phyloP scores from a whole-genome alignment of 2,888 invertebrate species.

The Cotesia congregata region DNA sequence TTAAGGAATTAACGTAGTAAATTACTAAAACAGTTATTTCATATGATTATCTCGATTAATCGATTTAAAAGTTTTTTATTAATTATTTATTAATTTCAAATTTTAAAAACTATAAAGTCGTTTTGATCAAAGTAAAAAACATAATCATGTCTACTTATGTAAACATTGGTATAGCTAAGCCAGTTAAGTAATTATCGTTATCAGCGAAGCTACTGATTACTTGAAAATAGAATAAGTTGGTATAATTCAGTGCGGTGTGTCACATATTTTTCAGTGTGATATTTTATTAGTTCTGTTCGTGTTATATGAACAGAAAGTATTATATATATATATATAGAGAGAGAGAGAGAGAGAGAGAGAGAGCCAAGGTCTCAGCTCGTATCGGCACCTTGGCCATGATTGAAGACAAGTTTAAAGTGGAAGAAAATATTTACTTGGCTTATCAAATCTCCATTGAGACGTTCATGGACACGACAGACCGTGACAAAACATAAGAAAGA shows the following conservation, averaged over 20 bases:
- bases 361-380: conserved; percentile 45
- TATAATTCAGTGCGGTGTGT: neutral
- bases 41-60: too few relatives aligned
- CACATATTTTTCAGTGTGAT: neutral
- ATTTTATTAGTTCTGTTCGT: neutral
- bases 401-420: conserved; percentile 24
- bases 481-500: conserved; percentile 17
- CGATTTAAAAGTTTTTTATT: too few relatives aligned
- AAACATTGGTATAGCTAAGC: neutral
- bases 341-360: too few relatives aligned
- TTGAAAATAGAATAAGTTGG: neutral
- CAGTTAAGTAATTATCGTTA: neutral
- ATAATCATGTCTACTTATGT: too few relatives aligned
- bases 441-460: conserved; percentile 30
- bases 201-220: neutral
- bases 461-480: neutral
- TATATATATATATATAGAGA: conserved; percentile 40
- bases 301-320: neutral
- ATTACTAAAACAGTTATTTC: too few relatives aligned
- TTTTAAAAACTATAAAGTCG: too few relatives aligned
- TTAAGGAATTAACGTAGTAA: too few relatives aligned
- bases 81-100: too few relatives aligned
- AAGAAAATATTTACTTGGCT: conserved; percentile 51
- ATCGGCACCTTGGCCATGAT: conserved; percentile 31
- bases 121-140: too few relatives aligned